phyloP scores from a whole-genome alignment of 2,888 invertebrate species.

The Cabera pusaria region DNA sequence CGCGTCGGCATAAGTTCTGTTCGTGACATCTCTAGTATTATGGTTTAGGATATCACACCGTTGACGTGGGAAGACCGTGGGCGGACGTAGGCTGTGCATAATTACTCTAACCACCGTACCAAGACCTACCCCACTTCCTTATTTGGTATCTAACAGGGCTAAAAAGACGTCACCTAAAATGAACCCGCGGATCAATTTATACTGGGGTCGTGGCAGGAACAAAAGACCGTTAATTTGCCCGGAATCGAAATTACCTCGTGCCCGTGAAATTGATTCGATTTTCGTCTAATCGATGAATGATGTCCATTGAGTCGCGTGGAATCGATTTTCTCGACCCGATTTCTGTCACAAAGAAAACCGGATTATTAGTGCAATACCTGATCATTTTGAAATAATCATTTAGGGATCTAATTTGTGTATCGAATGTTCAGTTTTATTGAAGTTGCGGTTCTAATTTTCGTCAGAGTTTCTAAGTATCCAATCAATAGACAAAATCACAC shows the following conservation, averaged over 20 bases:
- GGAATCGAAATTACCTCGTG: slow-evolving; percentile 45
- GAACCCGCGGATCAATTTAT: slow-evolving; percentile 28
- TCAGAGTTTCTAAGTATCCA: no score
- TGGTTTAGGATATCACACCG: slow-evolving; percentile 25
- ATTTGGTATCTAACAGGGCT: slow-evolving; percentile 3
- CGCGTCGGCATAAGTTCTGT: slow-evolving; percentile 11
- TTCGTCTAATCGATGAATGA: slow-evolving; percentile 29
- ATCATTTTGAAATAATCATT: no score
- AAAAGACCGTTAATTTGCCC: slow-evolving; percentile 51
- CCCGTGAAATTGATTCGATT: slow-evolving; percentile 50
- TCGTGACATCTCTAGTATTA: slow-evolving; percentile 31
- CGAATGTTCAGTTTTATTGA: no score
- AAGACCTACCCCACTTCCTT: slow-evolving; percentile 34
- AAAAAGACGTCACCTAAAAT: slow-evolving; percentile 2
- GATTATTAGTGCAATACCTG: slow-evolving; percentile 1
- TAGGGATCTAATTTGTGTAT: no score
- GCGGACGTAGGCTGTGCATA: slow-evolving; percentile 60
- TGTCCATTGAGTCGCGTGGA: slow-evolving; percentile 20
- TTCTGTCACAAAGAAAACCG: slow-evolving; percentile 23
- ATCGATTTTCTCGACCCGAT: slow-evolving; percentile 24
- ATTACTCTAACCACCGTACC: slow-evolving; percentile 45
- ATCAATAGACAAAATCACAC: no score
- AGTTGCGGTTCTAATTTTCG: no score
- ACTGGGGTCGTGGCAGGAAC: slow-evolving; percentile 40
- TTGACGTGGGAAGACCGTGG: slow-evolving; percentile 58